Evolutionary conservation across 2,888 invertebrate genomes (phyloP).

Genomic region (Sylvicola cinctus): DNA sequence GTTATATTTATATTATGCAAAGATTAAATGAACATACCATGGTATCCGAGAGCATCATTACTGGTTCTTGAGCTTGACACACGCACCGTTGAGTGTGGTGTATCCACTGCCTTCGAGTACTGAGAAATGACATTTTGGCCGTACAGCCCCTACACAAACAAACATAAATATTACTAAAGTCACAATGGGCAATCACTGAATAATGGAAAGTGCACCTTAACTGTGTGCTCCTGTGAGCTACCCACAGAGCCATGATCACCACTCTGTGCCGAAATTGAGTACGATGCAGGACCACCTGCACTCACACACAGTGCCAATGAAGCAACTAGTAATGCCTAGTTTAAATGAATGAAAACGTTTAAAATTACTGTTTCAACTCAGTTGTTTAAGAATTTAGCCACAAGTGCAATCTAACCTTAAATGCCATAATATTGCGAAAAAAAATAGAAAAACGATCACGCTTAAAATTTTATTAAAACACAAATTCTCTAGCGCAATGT

Average conservation of each 20-base stretch:
- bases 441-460: too few relatives aligned
- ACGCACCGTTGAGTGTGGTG: slow-evolving; percentile 23
- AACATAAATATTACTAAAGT: too few relatives aligned
- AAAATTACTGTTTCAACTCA: too few relatives aligned
- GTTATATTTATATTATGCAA: too few relatives aligned
- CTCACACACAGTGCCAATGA: slow-evolving; percentile 19
- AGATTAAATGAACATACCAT: too few relatives aligned
- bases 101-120: slow-evolving; percentile 23
- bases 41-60: slow-evolving; percentile 21
- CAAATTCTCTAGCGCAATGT: too few relatives aligned
- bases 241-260: slow-evolving; percentile 23
- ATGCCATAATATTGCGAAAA: too few relatives aligned
- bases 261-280: slow-evolving; percentile 21
- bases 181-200: too few relatives aligned
- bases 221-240: slow-evolving; percentile 23
- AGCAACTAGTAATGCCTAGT: slow-evolving; percentile 17
- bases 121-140: slow-evolving; percentile 25
- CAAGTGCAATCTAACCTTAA: too few relatives aligned
- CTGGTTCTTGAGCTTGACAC: slow-evolving; percentile 23
- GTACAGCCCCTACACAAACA: slow-evolving; percentile 21
- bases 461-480: too few relatives aligned
- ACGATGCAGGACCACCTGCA: slow-evolving; percentile 16
- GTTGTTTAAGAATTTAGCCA: too few relatives aligned
- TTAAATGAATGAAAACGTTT: slow-evolving; percentile 1
- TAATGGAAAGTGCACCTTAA: slow-evolving; percentile 24